These are phyloP conservation scores for Eolophus roseicapilla DNA, from an alignment of 2,113 vertebrate genomes.

Conservation along the genomic window DNA sequence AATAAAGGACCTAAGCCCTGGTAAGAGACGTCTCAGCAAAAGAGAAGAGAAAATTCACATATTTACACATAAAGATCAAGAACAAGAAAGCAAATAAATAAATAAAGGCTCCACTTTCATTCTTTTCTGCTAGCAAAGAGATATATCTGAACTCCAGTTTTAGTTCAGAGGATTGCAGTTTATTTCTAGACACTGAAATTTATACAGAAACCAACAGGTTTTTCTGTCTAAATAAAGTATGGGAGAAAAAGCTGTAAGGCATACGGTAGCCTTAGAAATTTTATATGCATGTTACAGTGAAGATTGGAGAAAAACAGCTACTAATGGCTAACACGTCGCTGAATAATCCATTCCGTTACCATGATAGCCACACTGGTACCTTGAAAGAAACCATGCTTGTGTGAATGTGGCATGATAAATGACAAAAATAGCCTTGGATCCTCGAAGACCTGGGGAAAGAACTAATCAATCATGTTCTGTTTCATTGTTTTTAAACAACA, in stretches of 20 bases:
- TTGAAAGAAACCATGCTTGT: not conserved
- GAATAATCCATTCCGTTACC: slow-evolving; percentile 11
- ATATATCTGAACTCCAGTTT: not conserved
- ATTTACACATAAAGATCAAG: not conserved
- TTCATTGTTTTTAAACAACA: slow-evolving; percentile 18
- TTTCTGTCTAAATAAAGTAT: slow-evolving; percentile 40
- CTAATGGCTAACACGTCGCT: not conserved
- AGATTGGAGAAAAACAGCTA: not conserved
- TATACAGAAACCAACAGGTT: slow-evolving; percentile 28
- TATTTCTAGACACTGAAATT: slow-evolving; percentile 52
- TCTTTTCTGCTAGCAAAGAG: not conserved
- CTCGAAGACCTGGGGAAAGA: slow-evolving; percentile 19
- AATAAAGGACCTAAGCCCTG: not conserved
- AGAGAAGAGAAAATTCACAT: not conserved
- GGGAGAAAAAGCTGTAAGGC: slow-evolving; percentile 22
- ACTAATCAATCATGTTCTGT: slow-evolving; percentile 26
- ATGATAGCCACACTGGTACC: slow-evolving; percentile 24
- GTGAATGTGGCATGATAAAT: slow-evolving; percentile 14
- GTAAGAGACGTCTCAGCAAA: not conserved
- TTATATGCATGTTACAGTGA: not conserved
- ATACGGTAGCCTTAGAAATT: slow-evolving; percentile 23
- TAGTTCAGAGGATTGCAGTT: not conserved
- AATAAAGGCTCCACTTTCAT: not conserved
- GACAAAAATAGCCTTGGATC: slow-evolving; percentile 47
- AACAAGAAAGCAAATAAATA: not conserved